These are phyloP conservation scores for Cyanistes caeruleus DNA, from an alignment of 2,113 vertebrate genomes.

Conservation along the genomic window DNA sequence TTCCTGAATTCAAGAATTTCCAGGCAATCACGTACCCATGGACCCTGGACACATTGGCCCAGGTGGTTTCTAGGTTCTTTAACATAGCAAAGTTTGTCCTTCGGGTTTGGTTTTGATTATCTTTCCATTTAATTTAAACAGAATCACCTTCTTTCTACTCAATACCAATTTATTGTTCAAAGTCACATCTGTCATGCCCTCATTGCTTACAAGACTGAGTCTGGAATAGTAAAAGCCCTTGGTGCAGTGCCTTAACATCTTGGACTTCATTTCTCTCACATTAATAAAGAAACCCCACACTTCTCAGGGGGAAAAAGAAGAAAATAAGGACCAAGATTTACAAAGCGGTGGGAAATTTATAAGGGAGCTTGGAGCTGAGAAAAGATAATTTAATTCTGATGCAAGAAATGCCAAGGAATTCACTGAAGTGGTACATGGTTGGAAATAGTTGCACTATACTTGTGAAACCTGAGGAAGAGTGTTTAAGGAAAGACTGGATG, in stretches of 20 bases:
- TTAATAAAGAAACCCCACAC: neutral
- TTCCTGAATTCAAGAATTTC: neutral
- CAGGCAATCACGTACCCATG: accelerated
- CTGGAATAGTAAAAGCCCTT: neutral
- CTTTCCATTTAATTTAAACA: neutral
- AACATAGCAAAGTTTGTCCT: neutral
- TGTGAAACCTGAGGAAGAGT: neutral
- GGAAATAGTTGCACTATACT: neutral
- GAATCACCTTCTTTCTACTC: neutral
- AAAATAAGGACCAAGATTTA: neutral
- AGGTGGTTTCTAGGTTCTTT: neutral
- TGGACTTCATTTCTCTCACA: neutral
- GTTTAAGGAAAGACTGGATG: neutral
- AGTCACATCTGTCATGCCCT: neutral
- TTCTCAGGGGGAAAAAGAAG: neutral
- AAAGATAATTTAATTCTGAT: neutral
- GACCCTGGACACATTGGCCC: neutral
- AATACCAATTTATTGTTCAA: neutral
- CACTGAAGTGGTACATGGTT: neutral
- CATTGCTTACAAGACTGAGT: neutral
- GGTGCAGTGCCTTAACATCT: neutral
- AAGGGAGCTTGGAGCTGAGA: neutral
- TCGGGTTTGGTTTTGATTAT: neutral
- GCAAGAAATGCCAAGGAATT: neutral
- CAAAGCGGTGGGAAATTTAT: neutral